Evolutionary conservation across 2,797 vertebrate species (phyloP), one percentile per base, ranked within the genome.

Genomic region (Notamacropus eugenii): DNA sequence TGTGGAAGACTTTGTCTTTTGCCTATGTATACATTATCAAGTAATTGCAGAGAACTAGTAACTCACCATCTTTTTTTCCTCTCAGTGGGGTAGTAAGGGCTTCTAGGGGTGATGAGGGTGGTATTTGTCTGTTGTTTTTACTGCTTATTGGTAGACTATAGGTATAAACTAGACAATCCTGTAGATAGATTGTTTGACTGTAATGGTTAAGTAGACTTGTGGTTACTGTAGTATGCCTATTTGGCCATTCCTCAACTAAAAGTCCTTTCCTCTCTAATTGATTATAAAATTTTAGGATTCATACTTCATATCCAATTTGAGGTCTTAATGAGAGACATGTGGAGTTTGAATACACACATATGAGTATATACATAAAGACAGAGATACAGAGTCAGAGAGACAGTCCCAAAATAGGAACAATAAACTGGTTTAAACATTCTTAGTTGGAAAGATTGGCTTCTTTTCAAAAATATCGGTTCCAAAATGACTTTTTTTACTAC

Each of bases 271-370:
- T 55, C 55, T 58, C 58, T 55, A 62, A 74, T 91, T 90, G 90
- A 94, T 54, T 94, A 95, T 67, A 94, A 93, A 92, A 50, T 19
- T 74, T 93, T 40, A 40, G 16, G 40, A 34, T 46, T 55, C 2
- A 31, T 95, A 67, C 62, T 93, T 91, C 40, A 56, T 55, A 93
- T 13, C 5, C 6, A 10, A 56, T 91, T 56, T 92, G 22, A 93
- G 74, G 93, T 95, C 90, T 91, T 93, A 57, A 96, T 11, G 87
- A 95, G 92, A 95, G 93, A 90, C 90, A 95, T 56, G 4, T 74
- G 93, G 91, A 40, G 59, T 92, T 96, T 97, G 90, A 96, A 93
- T 93, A 16, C 24, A 92, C 58, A 50, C 2, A 13, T 90, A 91
- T 74, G 40, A 96, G 34, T 93, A 90, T 52, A 54, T 59, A 50